Evolutionary conservation across 1,140 invertebrate genomes (phyloP), one percentile per base, ranked within the genome.

Genomic region (Sycobia sp.): DNA sequence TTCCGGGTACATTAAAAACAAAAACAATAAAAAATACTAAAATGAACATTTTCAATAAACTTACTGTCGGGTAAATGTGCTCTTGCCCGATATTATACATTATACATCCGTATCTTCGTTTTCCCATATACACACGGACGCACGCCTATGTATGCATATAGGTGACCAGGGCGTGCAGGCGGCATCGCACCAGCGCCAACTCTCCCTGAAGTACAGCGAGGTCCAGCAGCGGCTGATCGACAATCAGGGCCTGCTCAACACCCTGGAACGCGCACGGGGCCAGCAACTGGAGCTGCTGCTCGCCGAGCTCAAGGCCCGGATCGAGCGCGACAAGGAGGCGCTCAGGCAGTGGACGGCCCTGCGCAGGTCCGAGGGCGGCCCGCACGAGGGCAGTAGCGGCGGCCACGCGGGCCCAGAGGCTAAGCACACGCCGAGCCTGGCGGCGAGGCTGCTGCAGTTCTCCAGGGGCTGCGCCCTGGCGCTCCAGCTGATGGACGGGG

Each of bases 221-320:
- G 90, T 91, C 18, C 93, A 97, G 77, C 89, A 93, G 64, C 81
- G 95, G 4, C 83, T 97, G 16, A 96, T 96, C 68, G 94, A 95
- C 79, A 97, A 96, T 79, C 94, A 95, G 77, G 92, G 91, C 0
- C 79, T 96, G 22, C 81, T 95, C 44, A 95, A 94, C 67, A 89
- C 92, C 29, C 83, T 96, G 44, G 93, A 96, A 75, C 88, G 88
- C 69, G 69, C 72, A 4, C 46, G 68, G 41, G 23, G 68, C 54
- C 83, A 83, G 0, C 64, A 87, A 63, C 78, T 78, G 27, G 74
- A 77, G 55, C 69, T 69, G 64, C 59, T 79, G 13, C 59, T 87
- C 16, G 79, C 80, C 9, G 88, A 89, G 63, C 78, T 91, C 18
- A 85, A 87, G 63, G 76, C 86, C 22, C 74, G 89, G 18, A 86